These are phyloP conservation scores for Venturia canescens DNA, from an alignment of 1,140 invertebrate genomes.

Conservation along the genomic window DNA sequence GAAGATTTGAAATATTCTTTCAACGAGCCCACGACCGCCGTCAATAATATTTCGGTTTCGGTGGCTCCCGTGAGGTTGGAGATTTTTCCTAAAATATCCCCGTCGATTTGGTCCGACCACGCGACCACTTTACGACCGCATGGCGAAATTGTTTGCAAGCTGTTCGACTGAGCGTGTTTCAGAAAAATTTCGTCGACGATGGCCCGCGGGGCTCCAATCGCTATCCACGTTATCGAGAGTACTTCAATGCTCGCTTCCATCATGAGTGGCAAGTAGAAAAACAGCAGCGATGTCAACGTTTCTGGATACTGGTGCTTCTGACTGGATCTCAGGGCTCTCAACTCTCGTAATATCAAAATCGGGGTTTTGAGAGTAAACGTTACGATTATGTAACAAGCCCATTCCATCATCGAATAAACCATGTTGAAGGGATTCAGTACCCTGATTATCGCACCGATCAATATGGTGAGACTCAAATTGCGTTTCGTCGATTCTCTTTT, in stretches of 20 bases:
- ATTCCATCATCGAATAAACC: slow-evolving; percentile 47
- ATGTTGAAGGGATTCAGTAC: slow-evolving; percentile 66
- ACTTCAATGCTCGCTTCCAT: slow-evolving; percentile 78
- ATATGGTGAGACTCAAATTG: slow-evolving; percentile 60
- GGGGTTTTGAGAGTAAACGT: slow-evolving; percentile 65
- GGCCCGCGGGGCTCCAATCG: slow-evolving; percentile 78
- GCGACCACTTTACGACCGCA: slow-evolving; percentile 87
- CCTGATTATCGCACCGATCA: slow-evolving; percentile 57
- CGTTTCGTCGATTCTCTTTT: slow-evolving; percentile 66
- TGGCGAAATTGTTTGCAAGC: slow-evolving; percentile 83
- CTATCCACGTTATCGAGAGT: slow-evolving; percentile 77
- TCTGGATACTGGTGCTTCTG: slow-evolving; percentile 72
- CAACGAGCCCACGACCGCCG: slow-evolving; percentile 80
- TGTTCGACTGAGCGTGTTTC: slow-evolving; percentile 73
- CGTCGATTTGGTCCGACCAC: slow-evolving; percentile 84
- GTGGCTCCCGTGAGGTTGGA: slow-evolving; percentile 80
- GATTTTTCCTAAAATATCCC: slow-evolving; percentile 77
- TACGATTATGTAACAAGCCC: slow-evolving; percentile 66
- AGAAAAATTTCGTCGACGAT: slow-evolving; percentile 80
- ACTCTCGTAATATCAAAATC: slow-evolving; percentile 64
- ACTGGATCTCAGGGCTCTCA: slow-evolving; percentile 65
- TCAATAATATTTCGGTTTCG: slow-evolving; percentile 83
- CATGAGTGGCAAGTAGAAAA: slow-evolving; percentile 79
- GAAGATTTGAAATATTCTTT: slow-evolving; percentile 81
- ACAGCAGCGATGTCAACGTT: slow-evolving; percentile 69